Conservation (phyloP, 2,888 invertebrate species). For the Drosophila fungiperda region DNA sequence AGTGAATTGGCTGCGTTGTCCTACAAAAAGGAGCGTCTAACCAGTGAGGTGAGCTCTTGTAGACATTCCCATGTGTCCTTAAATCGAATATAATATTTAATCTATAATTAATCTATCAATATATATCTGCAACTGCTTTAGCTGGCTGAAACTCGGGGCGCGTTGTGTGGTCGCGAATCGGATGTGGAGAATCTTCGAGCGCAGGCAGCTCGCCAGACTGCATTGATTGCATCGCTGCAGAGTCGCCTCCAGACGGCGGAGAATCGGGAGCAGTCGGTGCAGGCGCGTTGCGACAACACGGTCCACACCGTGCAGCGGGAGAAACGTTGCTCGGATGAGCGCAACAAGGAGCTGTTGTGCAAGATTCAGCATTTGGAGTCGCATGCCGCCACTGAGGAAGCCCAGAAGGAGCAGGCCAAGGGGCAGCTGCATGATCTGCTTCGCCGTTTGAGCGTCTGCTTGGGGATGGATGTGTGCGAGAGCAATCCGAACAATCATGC, state of each 20-base stretch:
- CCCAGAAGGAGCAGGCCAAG: conserved; percentile 89
- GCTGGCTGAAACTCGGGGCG: conserved; percentile 90
- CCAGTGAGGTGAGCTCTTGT: conserved; percentile 88
- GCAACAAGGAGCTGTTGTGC: conserved; percentile 91
- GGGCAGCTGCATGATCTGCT: conserved; percentile 90
- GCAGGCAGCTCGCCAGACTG: conserved; percentile 93
- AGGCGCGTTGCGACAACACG: conserved; percentile 88
- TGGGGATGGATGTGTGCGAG: conserved; percentile 90
- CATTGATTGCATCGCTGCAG: conserved; percentile 91
- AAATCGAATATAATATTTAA: not conserved
- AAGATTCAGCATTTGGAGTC: conserved; percentile 90
- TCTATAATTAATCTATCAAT: not conserved
- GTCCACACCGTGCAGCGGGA: conserved; percentile 91
- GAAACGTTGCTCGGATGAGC: conserved; percentile 90
- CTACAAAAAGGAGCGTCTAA: conserved; percentile 92
- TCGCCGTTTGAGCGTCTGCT: conserved; percentile 89
- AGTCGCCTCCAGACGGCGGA: conserved; percentile 92
- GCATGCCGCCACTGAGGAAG: conserved; percentile 90
- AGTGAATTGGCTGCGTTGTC: conserved; percentile 94
- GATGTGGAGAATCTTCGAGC: conserved; percentile 93
- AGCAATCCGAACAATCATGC: conserved; percentile 85
- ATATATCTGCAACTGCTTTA: conserved; percentile 69
- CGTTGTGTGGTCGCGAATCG: conserved; percentile 90
- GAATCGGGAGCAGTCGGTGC: conserved; percentile 90
- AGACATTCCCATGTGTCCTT: accelerated